Evolutionary conservation across 1,140 invertebrate genomes (phyloP), one percentile per base, ranked within the genome.

Genomic region (Gryllus bimaculatus): DNA sequence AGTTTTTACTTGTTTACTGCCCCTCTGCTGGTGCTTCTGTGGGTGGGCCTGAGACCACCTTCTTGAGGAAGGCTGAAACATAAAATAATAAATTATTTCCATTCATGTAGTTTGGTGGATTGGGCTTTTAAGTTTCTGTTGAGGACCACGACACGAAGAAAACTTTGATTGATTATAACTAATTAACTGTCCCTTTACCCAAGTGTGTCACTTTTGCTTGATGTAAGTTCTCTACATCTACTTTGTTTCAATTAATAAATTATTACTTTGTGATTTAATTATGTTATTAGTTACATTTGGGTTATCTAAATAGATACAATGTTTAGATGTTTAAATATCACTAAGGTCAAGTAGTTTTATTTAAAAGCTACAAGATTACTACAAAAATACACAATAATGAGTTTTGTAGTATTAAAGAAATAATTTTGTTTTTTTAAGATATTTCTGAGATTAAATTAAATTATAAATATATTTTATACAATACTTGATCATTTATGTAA

Each of bases 41-140:
- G 54, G 26, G 26, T 39, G 54, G 54, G 54, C 54, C 54, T 10
- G 54, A 0, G 54, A 66, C 54, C 10, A 66, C 54, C 54, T 66
- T 66, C 54, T 66, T 66, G 54, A 66, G 54, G 54, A 66, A 66
- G 54, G 54, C 54, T 66, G 54, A 66, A 66, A 66, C 54, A 66
- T 66, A 66, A 66, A 13, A 13, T 66, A 13, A 18, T 3, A 10
- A 66, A 3, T 66, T 66, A 66, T 66, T 66, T 66, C 54, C 7
- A 7, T 18, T 18, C 54, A 39, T 66, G 7, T 66, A 10, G 54
- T 66, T 66, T 13, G 18, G 7, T 66, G 2, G 54, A 3, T 66
- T 13, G 18, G 18, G 54, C 10, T 66, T 13, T 18, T 66, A 66
- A 66, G 7, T 66, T 10, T 10, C 54, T 66, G 18, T 18, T 13